Percentiles rank a stretch among this genome's conserved stretches.
Conservation (phyloP, 2,888 invertebrate genomes). For the Mythimna lalbum region DNA sequence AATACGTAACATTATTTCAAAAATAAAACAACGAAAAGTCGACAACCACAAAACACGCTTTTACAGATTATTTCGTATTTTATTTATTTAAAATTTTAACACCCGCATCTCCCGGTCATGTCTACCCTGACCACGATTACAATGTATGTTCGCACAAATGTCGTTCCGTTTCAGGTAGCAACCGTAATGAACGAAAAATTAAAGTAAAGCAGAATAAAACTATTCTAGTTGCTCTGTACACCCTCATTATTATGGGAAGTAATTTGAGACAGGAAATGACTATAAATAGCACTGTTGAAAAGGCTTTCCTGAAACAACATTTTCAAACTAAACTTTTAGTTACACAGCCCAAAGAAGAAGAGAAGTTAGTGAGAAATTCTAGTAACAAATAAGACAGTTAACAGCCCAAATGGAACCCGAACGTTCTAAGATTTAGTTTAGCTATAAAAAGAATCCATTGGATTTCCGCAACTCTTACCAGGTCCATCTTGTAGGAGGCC, state of each 20-base stretch:
- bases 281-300: not conserved
- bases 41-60: slow-evolving; percentile 10
- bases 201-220: slow-evolving; percentile 32
- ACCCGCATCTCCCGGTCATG: slow-evolving; percentile 31
- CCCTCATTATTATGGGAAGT: not conserved
- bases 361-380: not conserved
- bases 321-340: not conserved
- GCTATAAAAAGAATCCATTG: not conserved
- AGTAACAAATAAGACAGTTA: not conserved
- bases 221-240: slow-evolving; percentile 10
- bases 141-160: slow-evolving; percentile 36
- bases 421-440: not conserved
- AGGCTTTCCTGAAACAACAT: not conserved
- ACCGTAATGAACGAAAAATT: slow-evolving; percentile 27
- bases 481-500: no score
- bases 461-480: no score
- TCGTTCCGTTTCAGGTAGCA: slow-evolving; percentile 42
- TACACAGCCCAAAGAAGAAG: not conserved
- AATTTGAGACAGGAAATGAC: not conserved
- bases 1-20: not conserved
- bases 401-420: not conserved
- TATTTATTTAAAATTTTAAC: slow-evolving; percentile 51
- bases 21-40: slow-evolving; percentile 14
- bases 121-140: slow-evolving; percentile 33
- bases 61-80: slow-evolving; percentile 42